Evolutionary conservation across 2,113 vertebrate genomes (phyloP), one percentile per base, ranked within the genome.

Genomic region (Pampusana beccarii): DNA sequence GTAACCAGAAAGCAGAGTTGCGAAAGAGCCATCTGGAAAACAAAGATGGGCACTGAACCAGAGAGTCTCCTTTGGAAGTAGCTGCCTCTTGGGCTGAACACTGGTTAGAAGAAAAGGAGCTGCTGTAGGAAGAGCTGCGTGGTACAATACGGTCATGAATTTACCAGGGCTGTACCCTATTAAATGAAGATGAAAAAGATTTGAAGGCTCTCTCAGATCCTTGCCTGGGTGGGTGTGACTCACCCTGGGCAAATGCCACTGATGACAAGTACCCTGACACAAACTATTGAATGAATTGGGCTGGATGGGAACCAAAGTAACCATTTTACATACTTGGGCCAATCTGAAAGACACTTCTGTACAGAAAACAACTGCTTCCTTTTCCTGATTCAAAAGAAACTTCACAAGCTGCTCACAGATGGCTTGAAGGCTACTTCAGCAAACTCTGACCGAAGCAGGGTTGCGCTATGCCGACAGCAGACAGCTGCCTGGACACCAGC

Each of bases 251-350:
- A 90, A 94, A 90, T 87, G 83, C 77, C 70, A 75, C 88, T 4
- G 44, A 57, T 89, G 92, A 94, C 86, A 95, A 96, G 38, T 24
- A 80, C 56, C 67, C 75, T 93, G 65, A 80, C 67, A 96, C 33
- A 90, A 92, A 92, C 80, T 75, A 72, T 57, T 95, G 91, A 97
- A 96, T 92, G 61, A 94, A 91, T 53, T 61, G 81, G 38, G 21
- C 87, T 96, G 96, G 73, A 95, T 84, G 40, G 54, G 65, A 90
- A 93, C 83, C 88, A 95, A 81, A 89, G 50, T 16, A 95, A 81
- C 71, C 31, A 61, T 93, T 94, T 79, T 17, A 94, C 44, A 72
- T 86, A 69, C 13, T 84, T 67, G 31, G 44, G 77, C 33, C 69
- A 94, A 81, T 86, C 44, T 88, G 88, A 96, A 94, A 91, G 86